Conservation (phyloP, 2,888 invertebrate genomes). For the Halocaridina rubra region DNA sequence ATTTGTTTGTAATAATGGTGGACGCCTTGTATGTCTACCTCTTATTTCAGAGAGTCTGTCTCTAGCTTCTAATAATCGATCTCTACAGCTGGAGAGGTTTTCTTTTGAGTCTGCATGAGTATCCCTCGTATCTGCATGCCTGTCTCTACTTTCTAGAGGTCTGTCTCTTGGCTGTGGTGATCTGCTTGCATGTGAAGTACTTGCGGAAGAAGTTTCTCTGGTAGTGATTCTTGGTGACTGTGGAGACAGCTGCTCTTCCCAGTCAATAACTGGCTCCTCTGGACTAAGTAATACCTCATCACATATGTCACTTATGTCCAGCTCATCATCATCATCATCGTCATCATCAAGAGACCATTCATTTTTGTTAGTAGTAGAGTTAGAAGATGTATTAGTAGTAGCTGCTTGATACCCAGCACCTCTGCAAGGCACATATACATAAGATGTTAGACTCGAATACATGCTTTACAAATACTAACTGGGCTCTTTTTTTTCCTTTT, state of each 20-base stretch:
- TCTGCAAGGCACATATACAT: slow-evolving; percentile 21
- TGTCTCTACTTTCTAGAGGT: slow-evolving; percentile 6
- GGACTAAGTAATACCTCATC: slow-evolving; percentile 43
- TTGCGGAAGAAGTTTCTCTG: neutral
- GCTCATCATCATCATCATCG: slow-evolving; percentile 26
- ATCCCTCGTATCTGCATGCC: slow-evolving; percentile 10
- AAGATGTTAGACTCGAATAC: neutral
- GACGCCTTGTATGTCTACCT: neutral
- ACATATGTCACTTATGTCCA: slow-evolving; percentile 47
- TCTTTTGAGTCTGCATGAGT: slow-evolving; percentile 2
- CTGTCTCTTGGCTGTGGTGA: slow-evolving; percentile 19
- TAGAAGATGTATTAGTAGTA: slow-evolving; percentile 17
- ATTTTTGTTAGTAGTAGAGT: slow-evolving; percentile 15
- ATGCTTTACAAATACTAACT: neutral
- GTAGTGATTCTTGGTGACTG: slow-evolving; percentile 29
- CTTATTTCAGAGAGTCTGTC: slow-evolving; percentile 17
- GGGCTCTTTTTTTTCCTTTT: neutral
- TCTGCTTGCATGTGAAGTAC: neutral
- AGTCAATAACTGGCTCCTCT: slow-evolving; percentile 43
- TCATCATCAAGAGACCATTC: slow-evolving; percentile 38
- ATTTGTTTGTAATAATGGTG: neutral
- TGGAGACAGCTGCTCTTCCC: slow-evolving; percentile 51
- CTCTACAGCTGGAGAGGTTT: slow-evolving; percentile 20
- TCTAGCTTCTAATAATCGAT: slow-evolving; percentile 11
- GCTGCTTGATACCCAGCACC: slow-evolving; percentile 27